Base-by-base conservation (phyloP, 2,888 invertebrate species). In the Phengaris alcon region DNA sequence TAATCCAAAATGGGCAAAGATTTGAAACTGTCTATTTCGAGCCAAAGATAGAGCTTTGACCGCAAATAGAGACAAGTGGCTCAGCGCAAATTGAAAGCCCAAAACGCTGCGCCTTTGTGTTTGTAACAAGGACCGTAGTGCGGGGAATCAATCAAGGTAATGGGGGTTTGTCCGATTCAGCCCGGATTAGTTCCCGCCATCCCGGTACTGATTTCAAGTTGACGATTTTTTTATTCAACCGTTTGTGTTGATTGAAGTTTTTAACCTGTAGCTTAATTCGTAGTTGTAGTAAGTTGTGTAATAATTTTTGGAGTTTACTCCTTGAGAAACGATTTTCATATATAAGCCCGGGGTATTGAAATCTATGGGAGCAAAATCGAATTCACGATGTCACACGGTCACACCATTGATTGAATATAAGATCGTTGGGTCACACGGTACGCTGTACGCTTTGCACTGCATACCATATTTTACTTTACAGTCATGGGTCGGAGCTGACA, bases 81-180 rank as follows among this genome's bases (percentile, higher is more conserved):
- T 70, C 70, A 51, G 57, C 35, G 44, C 48, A 90, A 92, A 91
- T 91, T 90, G 91, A 90, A 90, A 91, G 88, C 90, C 86, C 84
- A 86, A 91, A 90, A 90, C 87, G 88, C 88, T 88, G 82, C 85
- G 87, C 87, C 89, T 91, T 90, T 90, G 90, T 91, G 86, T 89
- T 90, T 90, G 87, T 89, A 89, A 87, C 89, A 85, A 87, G 87
- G 83, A 82, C 84, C 81, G 82, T 82, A 85, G 83, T 83, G 84
- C 82, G 86, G 87, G 86, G 87, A 90, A 91, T 92, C 92, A 92
- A 92, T 93, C 92, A 90, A 85, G 82, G 88, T 91, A 91, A 92
- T 91, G 86, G 90, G 85, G 86, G 86, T 87, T 88, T 86, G 88
- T 87, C 85, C 88, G 84, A 89, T 88, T 90, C 88, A 87, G 85